Base-by-base conservation (phyloP, 2,797 vertebrate species). In the Rhynchonycteris naso region DNA sequence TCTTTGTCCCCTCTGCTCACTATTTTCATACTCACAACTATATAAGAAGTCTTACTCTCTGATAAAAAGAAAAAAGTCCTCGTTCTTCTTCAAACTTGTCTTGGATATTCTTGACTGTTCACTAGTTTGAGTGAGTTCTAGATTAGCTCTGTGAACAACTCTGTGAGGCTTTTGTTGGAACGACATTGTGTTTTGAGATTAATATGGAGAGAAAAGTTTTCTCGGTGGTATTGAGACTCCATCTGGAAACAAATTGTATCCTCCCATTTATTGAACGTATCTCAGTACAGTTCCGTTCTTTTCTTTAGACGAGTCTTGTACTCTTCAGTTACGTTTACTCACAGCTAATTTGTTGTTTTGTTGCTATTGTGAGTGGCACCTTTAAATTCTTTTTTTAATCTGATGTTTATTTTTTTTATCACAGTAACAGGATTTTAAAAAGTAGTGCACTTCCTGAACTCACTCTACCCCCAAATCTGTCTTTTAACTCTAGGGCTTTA, bases 351-450 rank as follows among this genome's bases (percentile, higher is more conserved):
- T 59, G n/a, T 10, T 52, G 30, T 33, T 83, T 47, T 65, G 50
- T 58, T 71, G 79, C 65, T 79, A 0, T 72, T 72, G 7, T 72
- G 14, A 76, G 7, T 65, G 38, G 8, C 33, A 28, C 14, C 18
- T 65, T 65, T 65, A 69, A 26, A 26, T n/a, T 50, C 35, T 69
- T 86, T 81, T 30, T 56, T 50, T 94, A 91, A 76, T 12, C 75
- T 59, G 52, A 54, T 91, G 61, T 54, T 84, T 76, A 76, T 83
- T 71, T 92, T 83, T 66, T 92, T 83, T 68, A 86, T 91, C 47
- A 88, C 47, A 82, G 24, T 43, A 74, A 61, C 81, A 61, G 26
- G 75, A 68, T 58, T 65, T 47, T 63, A 19, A 26, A 78, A 92
- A 65, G 33, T 43, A 88, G 6, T 54, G 11, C 19, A 78, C 59